Evolutionary conservation across 2,797 vertebrate genomes (phyloP), one percentile per base, ranked within the genome.

Genomic region (Sphenopsis melanotis): DNA sequence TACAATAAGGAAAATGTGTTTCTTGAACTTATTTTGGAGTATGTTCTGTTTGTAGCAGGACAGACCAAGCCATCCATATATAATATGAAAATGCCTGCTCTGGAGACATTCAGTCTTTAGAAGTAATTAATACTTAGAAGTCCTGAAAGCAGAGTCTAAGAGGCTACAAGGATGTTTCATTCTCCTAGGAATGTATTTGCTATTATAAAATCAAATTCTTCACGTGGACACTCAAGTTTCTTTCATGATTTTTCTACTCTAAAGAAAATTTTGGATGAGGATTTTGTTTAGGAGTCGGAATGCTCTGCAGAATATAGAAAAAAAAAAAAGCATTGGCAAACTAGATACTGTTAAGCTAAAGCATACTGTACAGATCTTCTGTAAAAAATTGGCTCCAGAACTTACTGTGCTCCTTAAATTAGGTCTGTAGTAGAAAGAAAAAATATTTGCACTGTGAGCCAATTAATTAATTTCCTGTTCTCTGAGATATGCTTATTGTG

Each of bases 41-140:
- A 59, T 72, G 42, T 41, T 91, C 83, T 93, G 79, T 69, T 59
- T 80, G 79, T 88, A 78, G 76, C 64, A 71, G 79, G 64, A 36
- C 61, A 93, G 39, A 93, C 30, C 22, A 56, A 96, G 47, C 79
- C 7, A 82, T 74, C 69, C 84, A 32, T 87, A 81, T 90, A 57
- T 90, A 85, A 83, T 37, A 64, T 10, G 66, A 55, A 89, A 82
- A 96, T 94, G 47, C 78, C 94, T 91, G 44, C 36, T 37, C 50
- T 84, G 90, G 87, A 81, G 22, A 44, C 66, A 41, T 26, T 89
- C 74, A 70, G 49, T 63, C 63, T 92, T 71, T 64, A 91, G 89
- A 97, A 96, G 69, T 94, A 97, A 97, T 95, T 96, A n/a, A 65
- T 80, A 93, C 22, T 83, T 78, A 80, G 30, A 83, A 90, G 32